Percentiles rank a stretch among this genome's conserved stretches.
phyloP scores from a whole-genome alignment of 2,888 invertebrate genomes.

The Rhimphoctona megacephalus region DNA sequence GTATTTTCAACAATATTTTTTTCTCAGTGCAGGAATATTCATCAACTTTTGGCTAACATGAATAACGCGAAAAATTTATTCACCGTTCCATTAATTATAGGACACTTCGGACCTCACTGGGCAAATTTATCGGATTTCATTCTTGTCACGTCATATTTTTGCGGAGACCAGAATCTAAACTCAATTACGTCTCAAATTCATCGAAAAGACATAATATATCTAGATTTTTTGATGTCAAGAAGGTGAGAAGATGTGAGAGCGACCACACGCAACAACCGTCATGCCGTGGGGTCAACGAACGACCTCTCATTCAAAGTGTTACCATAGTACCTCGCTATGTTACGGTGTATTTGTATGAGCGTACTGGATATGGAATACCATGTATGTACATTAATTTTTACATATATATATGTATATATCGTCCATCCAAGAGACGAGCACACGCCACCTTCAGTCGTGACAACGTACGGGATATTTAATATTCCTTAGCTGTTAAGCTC shows the following conservation, averaged over 20 bases:
- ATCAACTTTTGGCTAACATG: not conserved
- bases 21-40: not conserved
- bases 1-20: too few species aligned
- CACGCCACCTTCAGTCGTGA: constrained; percentile 66
- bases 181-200: not conserved
- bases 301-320: constrained; percentile 66
- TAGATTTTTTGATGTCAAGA: not conserved
- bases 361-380: constrained; percentile 42
- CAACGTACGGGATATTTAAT: constrained; percentile 70
- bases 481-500: constrained; percentile 66
- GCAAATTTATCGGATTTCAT: not conserved
- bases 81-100: too few species aligned
- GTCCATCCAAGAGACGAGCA: constrained; percentile 45
- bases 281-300: constrained; percentile 67
- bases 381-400: constrained; percentile 25
- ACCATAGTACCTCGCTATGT: constrained; percentile 9
- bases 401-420: not conserved
- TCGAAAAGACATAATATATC: not conserved
- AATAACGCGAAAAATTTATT: constrained; percentile 14
- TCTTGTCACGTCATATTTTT: not conserved
- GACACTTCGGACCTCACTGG: not conserved
- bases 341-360: not conserved
- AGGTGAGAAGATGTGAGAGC: constrained; percentile 30
- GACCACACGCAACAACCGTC: constrained; percentile 35
- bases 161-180: not conserved